Conservation (phyloP, 92 coral and sea anemone genomes). For the Pocillopora grandis region DNA sequence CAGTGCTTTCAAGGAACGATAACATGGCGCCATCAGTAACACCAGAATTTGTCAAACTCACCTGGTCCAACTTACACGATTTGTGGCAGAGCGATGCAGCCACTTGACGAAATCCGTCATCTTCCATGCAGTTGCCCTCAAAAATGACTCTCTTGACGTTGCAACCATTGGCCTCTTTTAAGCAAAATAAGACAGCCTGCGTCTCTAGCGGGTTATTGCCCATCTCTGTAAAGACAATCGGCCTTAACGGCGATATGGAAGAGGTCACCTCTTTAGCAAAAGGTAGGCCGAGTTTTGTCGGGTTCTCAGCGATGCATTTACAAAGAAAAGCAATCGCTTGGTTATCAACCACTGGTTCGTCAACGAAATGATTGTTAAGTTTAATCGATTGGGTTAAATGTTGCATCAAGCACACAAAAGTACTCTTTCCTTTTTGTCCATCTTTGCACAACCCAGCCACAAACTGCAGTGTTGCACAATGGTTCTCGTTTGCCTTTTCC, state of each 20-base stretch:
- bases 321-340: slow-evolving; percentile 37
- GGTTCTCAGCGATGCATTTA: slow-evolving; percentile 35
- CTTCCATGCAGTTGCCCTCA: slow-evolving; percentile 30
- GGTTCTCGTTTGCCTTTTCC: slow-evolving; percentile 21
- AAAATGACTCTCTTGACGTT: slow-evolving; percentile 27
- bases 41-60: slow-evolving; percentile 19
- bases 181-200: slow-evolving; percentile 21
- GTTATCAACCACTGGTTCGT: slow-evolving; percentile 39
- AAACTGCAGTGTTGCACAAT: slow-evolving; percentile 37
- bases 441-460: slow-evolving; percentile 59
- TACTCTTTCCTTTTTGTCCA: slow-evolving; percentile 15
- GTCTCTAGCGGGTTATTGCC: slow-evolving; percentile 27
- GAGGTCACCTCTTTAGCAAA: slow-evolving; percentile 45
- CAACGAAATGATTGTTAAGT: slow-evolving; percentile 2
- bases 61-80: slow-evolving; percentile 32
- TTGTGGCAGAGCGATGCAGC: slow-evolving; percentile 21
- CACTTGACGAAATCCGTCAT: slow-evolving; percentile 36
- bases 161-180: slow-evolving; percentile 12
- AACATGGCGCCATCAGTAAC: slow-evolving; percentile 42
- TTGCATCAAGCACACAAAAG: slow-evolving; percentile 38
- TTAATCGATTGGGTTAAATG: slow-evolving; percentile 28
- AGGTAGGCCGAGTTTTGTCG: slow-evolving; percentile 30
- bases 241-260: slow-evolving; percentile 7
- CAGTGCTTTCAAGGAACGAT: slow-evolving; percentile 37
- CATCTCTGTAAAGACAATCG: slow-evolving; percentile 27